Percentiles rank a stretch among this genome's conserved stretches.
These are phyloP conservation scores for Fopius arisanus DNA, from an alignment of 1,140 invertebrate genomes.

Conservation along the genomic window DNA sequence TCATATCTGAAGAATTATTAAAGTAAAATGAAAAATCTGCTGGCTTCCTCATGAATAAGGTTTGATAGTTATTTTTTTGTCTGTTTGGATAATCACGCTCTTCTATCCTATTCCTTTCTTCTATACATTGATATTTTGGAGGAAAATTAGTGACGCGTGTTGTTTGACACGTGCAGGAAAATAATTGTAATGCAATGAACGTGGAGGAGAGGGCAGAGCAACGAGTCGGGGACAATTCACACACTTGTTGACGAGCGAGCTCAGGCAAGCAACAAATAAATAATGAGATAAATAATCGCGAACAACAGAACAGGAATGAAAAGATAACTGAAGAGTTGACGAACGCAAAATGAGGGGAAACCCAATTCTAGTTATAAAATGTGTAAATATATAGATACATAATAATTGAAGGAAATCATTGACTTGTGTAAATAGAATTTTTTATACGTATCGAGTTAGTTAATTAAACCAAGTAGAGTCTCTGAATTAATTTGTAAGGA, in stretches of 20 bases:
- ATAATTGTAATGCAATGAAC: not conserved
- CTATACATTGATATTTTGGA: not conserved
- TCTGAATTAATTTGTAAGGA: conserved; percentile 15
- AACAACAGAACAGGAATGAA: conserved; percentile 9
- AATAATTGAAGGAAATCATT: conserved; percentile 6
- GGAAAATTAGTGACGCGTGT: not conserved
- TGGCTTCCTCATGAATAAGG: not conserved
- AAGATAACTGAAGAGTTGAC: not conserved
- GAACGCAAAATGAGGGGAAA: not conserved
- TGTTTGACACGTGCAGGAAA: conserved; percentile 4
- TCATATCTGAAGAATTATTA: too few relatives aligned
- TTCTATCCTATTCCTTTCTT: not conserved
- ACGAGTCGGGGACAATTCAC: conserved; percentile 30
- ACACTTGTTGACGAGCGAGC: conserved; percentile 23
- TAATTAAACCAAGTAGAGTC: conserved; percentile 10
- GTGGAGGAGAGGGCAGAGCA: not conserved
- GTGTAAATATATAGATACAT: conserved; percentile 18
- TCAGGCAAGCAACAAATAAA: conserved; percentile 23
- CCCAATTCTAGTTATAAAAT: not conserved
- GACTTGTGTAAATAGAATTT: conserved; percentile 28
- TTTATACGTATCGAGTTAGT: conserved; percentile 32
- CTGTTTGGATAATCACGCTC: not conserved
- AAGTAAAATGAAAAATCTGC: not conserved
- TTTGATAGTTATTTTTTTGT: not conserved
- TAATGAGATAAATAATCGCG: not conserved